Percentiles rank a stretch among this genome's conserved stretches.
Evolutionary conservation across 2,113 vertebrate species (phyloP).

Genomic region (Semnornis frantzii): DNA sequence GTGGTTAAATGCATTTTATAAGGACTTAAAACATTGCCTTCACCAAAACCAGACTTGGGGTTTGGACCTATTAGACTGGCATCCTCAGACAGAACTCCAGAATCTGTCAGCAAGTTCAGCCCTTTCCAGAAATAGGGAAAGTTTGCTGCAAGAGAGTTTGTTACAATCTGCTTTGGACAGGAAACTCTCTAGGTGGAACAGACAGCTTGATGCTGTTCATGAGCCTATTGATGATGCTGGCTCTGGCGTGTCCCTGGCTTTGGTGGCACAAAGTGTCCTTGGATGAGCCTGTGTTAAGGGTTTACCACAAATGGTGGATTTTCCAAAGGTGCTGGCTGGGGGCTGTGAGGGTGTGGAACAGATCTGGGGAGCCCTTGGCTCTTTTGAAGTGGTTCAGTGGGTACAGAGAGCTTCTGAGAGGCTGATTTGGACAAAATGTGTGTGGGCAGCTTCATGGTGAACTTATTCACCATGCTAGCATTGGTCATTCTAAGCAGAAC

Average conservation of each 20-base stretch:
- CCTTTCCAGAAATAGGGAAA: background rate
- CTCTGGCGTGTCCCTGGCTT: background rate
- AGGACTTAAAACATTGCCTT: background rate
- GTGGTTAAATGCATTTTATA: background rate
- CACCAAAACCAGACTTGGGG: background rate
- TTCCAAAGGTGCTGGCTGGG: background rate
- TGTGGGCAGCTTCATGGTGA: background rate
- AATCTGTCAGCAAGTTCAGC: background rate
- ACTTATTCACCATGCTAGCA: background rate
- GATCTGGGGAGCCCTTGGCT: background rate
- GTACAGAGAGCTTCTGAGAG: background rate
- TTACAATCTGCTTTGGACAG: background rate
- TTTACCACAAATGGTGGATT: background rate
- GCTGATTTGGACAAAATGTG: background rate
- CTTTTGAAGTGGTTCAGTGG: background rate
- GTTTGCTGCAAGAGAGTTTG: background rate
- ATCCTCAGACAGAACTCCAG: background rate
- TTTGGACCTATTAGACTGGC: background rate
- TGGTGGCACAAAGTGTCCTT: background rate
- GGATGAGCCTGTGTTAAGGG: background rate
- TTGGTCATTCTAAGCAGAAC: background rate
- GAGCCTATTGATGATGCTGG: background rate
- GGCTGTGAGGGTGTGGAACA: background rate
- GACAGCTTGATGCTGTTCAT: rapidly evolving
- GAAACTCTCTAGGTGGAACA: background rate